Evolutionary conservation across 2,113 vertebrate genomes (phyloP), one percentile per base, ranked within the genome.

Genomic region (Ranitomeya variabilis): DNA sequence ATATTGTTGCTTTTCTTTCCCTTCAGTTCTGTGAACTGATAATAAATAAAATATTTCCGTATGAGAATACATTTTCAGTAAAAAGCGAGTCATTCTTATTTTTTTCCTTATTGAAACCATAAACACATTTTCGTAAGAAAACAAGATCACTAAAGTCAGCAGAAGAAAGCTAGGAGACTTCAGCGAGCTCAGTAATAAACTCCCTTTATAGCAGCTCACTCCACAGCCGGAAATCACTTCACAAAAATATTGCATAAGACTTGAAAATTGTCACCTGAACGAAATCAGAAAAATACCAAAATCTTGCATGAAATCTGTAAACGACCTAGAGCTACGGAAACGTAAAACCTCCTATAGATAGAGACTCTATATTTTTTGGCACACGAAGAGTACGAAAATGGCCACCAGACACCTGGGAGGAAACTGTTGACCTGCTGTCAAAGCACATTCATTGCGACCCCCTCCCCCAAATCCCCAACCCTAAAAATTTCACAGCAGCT

Each of bases 221-320:
- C 37, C 74, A 71, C 78, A 57, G 71, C 78, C 79, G 21, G 15
- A 87, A 21, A 87, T 73, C 78, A 88, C 69, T 74, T 74, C 87
- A 83, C 87, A 83, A 77, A 88, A 88, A 88, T 83, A 88, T 76
- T 88, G 87, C 80, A 88, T 88, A 88, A 88, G 81, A 83, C 78
- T 83, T 88, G 54, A 26, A 45, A 83, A 73, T 82, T 88, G 67
- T 88, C 80, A 88, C 80, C 87, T 84, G 81, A 84, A 83, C 71
- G 45, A 88, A 77, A 89, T 59, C 57, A 19, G 31, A 83, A 89
- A 88, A 89, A 78, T 83, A 89, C 71, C 26, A 67, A 89, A 67
- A 74, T 54, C 31, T 80, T 62, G 54, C 86, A 88, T 60, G 54
- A 74, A 15, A 45, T 18, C 54, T 84, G 51, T 71, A 84, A 69